phyloP scores from a whole-genome alignment of 2,113 vertebrate genomes.

The Pandion haliaetus region DNA sequence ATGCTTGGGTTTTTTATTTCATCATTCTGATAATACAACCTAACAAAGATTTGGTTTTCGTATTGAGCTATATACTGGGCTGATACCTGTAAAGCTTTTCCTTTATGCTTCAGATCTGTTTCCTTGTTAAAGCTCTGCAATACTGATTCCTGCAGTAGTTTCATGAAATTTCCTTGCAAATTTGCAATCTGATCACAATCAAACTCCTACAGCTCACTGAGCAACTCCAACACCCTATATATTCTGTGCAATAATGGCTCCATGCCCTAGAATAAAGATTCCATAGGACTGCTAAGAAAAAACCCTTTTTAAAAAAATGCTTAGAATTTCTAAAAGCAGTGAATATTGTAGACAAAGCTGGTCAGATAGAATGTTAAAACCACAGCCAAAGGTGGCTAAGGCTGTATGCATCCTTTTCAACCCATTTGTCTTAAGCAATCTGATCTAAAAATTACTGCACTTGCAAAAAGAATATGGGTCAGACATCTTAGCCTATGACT shows the following conservation, averaged over 20 bases:
- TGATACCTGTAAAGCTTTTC: neutral
- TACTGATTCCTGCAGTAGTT: neutral
- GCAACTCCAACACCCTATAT: neutral
- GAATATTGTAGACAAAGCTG: neutral
- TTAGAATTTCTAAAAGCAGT: neutral
- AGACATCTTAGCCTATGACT: neutral
- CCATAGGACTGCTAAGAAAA: neutral
- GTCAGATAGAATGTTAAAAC: neutral
- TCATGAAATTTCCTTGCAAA: neutral
- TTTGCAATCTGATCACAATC: neutral
- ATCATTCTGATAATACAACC: neutral
- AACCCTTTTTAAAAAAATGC: neutral
- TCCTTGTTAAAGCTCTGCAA: neutral
- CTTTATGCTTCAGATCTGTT: neutral
- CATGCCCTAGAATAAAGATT: neutral
- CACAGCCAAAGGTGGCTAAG: neutral
- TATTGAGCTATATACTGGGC: neutral
- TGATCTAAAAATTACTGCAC: constrained; percentile 2
- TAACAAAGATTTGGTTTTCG: neutral
- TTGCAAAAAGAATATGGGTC: neutral
- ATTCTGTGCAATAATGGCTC: neutral
- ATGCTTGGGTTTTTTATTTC: neutral
- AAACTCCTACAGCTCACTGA: neutral
- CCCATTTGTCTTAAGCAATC: neutral
- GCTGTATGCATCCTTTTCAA: neutral